phyloP scores from a whole-genome alignment of 2,888 invertebrate species.

The Polydrusus pterygomalis region DNA sequence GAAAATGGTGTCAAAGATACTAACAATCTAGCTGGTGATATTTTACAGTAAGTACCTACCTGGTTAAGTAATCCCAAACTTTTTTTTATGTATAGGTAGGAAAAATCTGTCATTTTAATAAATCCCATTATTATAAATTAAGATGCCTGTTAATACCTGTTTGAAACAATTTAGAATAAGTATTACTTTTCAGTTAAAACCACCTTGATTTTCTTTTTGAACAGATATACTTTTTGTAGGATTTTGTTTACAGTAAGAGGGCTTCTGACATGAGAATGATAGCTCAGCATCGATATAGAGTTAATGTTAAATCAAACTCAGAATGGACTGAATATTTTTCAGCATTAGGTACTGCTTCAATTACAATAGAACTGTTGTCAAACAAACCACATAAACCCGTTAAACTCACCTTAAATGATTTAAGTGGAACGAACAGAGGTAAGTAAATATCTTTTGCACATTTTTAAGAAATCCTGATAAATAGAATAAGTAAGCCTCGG shows the following conservation, averaged over 20 bases:
- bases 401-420: slow-evolving; percentile 71
- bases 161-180: no score
- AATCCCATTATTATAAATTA: no score
- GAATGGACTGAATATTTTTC: slow-evolving; percentile 76
- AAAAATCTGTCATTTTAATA: no score
- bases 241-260: slow-evolving; percentile 72
- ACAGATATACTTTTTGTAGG: slow-evolving; percentile 8
- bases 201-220: background rate
- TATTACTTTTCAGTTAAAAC: background rate
- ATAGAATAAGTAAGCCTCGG: no score
- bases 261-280: slow-evolving; percentile 79
- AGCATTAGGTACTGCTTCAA: slow-evolving; percentile 80
- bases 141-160: no score
- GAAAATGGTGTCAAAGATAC: slow-evolving; percentile 74
- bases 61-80: no score
- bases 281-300: slow-evolving; percentile 81
- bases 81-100: no score
- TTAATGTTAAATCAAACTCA: slow-evolving; percentile 73
- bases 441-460: background rate
- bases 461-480: no score
- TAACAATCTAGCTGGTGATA: slow-evolving; percentile 72
- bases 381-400: slow-evolving; percentile 78
- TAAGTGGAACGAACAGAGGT: slow-evolving; percentile 62
- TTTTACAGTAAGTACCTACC: slow-evolving; percentile 72
- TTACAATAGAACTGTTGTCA: slow-evolving; percentile 81